A percentile compares a stretch with the other conserved stretches of the same genome.
These are phyloP conservation scores for Lagodon rhomboides DNA, from an alignment of 2,797 vertebrate species.

Conservation along the genomic window DNA sequence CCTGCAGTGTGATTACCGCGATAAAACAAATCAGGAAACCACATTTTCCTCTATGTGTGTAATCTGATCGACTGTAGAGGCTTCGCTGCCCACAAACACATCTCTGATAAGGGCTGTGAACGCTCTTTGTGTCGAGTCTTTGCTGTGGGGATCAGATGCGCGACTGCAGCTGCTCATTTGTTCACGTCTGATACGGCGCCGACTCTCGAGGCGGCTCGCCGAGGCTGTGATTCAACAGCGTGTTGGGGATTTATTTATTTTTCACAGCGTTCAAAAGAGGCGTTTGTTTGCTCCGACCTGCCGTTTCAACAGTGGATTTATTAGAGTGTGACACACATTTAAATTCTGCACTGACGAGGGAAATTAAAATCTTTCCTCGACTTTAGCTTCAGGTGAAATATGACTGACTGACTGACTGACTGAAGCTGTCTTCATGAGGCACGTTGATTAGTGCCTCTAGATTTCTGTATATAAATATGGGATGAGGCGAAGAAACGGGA, in stretches of 20 bases:
- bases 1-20: constrained; percentile 25
- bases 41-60: constrained; percentile 30
- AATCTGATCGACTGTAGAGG: constrained; percentile 18
- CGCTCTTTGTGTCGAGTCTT: not conserved
- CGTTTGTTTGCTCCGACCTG: not conserved
- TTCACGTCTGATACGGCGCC: constrained; percentile 5
- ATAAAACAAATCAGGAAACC: constrained; percentile 30
- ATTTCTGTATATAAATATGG: too few species aligned
- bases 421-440: too few species aligned
- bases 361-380: not conserved
- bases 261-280: not conserved
- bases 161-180: not conserved
- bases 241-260: not conserved
- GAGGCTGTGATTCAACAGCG: not conserved
- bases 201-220: not conserved
- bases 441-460: too few species aligned
- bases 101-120: constrained; percentile 11
- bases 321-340: not conserved
- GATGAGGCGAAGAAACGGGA: too few species aligned
- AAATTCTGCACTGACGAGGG: not conserved
- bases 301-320: not conserved
- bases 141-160: constrained; percentile 13
- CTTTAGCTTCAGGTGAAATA: too few species aligned
- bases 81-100: constrained; percentile 37
- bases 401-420: too few species aligned